Conservation (phyloP, 2,113 vertebrate genomes). For the Todiramphus saurophagus region DNA sequence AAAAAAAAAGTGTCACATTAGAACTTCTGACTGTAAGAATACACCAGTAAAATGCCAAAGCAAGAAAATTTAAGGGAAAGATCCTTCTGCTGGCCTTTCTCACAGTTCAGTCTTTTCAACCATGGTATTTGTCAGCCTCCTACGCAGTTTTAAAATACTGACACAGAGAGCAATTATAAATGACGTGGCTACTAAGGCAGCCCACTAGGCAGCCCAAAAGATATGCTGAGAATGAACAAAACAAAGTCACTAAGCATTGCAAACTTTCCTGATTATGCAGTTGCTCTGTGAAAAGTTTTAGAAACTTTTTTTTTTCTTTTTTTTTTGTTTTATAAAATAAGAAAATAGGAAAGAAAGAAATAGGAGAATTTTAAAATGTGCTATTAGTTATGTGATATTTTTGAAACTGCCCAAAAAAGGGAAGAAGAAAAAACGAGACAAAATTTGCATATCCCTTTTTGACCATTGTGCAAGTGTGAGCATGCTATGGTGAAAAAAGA, state of each 20-base stretch:
- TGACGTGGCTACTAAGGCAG: background rate
- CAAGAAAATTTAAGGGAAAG: background rate
- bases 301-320: background rate
- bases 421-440: background rate
- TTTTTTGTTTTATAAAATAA: background rate
- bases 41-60: background rate
- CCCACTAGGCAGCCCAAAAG: background rate
- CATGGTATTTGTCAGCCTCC: background rate
- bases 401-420: background rate
- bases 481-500: background rate
- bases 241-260: background rate
- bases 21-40: background rate
- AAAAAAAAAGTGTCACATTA: background rate
- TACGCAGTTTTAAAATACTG: background rate
- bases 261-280: background rate
- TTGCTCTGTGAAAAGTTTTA: background rate
- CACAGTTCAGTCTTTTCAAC: background rate
- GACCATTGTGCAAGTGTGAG: background rate
- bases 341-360: background rate
- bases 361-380: background rate
- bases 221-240: background rate
- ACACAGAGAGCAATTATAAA: background rate
- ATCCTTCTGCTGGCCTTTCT: background rate
- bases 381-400: background rate
- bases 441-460: background rate